A percentile compares a stretch with the other conserved stretches of the same genome.
Evolutionary conservation across 1,140 invertebrate species (phyloP).

Genomic region (Listronotus oregonensis): DNA sequence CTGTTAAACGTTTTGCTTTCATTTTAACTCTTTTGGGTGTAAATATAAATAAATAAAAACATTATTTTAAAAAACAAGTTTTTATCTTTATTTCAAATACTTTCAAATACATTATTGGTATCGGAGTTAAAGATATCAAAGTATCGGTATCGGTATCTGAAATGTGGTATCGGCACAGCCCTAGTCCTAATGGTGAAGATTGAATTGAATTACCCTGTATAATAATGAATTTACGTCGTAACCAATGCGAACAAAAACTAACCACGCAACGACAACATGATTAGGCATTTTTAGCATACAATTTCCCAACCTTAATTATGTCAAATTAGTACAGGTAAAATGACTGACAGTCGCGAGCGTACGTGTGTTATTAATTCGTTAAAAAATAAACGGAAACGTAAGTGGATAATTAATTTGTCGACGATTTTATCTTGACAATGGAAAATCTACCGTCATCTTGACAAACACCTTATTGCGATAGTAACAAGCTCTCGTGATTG

Average conservation of each 20-base stretch:
- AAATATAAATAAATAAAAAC: no score
- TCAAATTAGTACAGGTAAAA: constrained; percentile 39
- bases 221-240: no score
- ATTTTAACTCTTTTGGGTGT: no score
- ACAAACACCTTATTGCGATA: constrained; percentile 25
- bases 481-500: constrained; percentile 18
- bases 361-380: constrained; percentile 35
- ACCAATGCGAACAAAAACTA: constrained; percentile 10
- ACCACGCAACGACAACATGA: constrained; percentile 19
- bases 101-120: no score
- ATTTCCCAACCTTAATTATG: constrained; percentile 35
- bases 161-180: no score
- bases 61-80: no score
- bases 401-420: constrained; percentile 39
- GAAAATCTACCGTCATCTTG: constrained; percentile 36
- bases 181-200: no score
- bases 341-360: constrained; percentile 32
- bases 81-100: no score
- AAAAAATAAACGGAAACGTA: constrained; percentile 38
- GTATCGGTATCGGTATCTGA: no score
- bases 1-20: no score
- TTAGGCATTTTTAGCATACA: constrained; percentile 28
- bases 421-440: constrained; percentile 35
- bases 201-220: no score
- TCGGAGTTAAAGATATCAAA: no score